These are phyloP conservation scores for Tridacna gigas DNA, from an alignment of 2,888 invertebrate genomes.

Conservation along the genomic window DNA sequence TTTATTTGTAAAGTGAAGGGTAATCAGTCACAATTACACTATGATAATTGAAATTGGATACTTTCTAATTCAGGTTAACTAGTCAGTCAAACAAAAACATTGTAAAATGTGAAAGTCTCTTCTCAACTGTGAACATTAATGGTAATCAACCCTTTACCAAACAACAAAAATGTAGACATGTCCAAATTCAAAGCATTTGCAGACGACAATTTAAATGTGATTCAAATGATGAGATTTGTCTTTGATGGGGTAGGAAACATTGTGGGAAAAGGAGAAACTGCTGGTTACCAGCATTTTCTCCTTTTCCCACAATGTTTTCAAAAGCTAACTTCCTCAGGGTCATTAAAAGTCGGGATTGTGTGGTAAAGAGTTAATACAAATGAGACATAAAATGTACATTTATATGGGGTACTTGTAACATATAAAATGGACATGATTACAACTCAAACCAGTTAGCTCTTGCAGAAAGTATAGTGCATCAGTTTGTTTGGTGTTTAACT, in stretches of 20 bases:
- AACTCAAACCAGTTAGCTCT: no score
- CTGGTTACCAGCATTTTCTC: neutral
- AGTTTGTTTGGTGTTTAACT: no score
- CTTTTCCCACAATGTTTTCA: neutral
- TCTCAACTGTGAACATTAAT: neutral
- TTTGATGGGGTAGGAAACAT: slow-evolving; percentile 8
- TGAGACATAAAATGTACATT: no score
- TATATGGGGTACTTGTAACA: no score
- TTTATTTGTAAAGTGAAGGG: no score
- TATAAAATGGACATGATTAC: no score
- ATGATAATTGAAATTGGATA: slow-evolving; percentile 8
- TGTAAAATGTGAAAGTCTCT: neutral
- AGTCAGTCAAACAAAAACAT: neutral
- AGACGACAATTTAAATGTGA: no score
- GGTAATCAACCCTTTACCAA: slow-evolving; percentile 1
- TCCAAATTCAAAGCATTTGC: neutral
- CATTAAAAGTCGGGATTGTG: neutral
- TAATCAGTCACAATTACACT: neutral
- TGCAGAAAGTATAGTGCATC: no score
- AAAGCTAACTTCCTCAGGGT: neutral
- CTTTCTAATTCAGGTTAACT: neutral
- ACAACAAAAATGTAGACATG: neutral
- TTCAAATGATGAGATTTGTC: neutral
- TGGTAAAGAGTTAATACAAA: neutral
- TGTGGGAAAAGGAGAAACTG: neutral